Evolutionary conservation across 2,113 vertebrate genomes (phyloP), one percentile per base, ranked within the genome.

Genomic region (Lota lota): DNA sequence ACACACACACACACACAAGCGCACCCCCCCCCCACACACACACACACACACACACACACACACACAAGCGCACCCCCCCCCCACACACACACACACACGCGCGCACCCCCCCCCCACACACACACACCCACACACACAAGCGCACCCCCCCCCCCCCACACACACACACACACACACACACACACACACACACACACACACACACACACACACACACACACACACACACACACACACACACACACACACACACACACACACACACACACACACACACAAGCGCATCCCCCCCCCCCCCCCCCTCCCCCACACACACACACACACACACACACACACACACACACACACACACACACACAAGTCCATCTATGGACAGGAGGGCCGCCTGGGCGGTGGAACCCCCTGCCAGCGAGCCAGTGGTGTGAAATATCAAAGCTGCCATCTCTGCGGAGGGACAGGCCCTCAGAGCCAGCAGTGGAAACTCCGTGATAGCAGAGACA

Each of bases 401-500:
- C 88, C 88, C 22, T 79, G 78, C 11, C 7, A 62, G 47, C 1
- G 24, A 75, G 78, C 80, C 81, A 78, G 61, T 18, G 2, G 79
- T 75, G 50, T 88, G 74, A 87, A 76, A 87, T 88, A 88, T 88
- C 84, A 88, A 86, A 85, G 83, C 76, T 69, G 83, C 68, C 66
- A 82, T 84, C 76, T 79, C 8, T 10, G 40, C 0, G 12, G 40
- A 47, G 40, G 40, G 56, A 72, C 70, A 70, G 66, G 61, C 68
- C 73, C 76, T 70, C 70, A 14, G 36, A 79, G 72, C 0, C 80
- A 66, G 79, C 85, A 88, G 84, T 88, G 88, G 88, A 90, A 90
- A 90, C 85, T 90, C 83, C 87, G 83, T 88, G 88, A 90, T 87
- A 84, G 87, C 87, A 86, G 69, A 79, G 78, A 68, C 77, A 83